A percentile compares a stretch with the other conserved stretches of the same genome.
These are phyloP conservation scores for Danio jaintianensis DNA, from an alignment of 2,797 vertebrate genomes.

Conservation along the genomic window DNA sequence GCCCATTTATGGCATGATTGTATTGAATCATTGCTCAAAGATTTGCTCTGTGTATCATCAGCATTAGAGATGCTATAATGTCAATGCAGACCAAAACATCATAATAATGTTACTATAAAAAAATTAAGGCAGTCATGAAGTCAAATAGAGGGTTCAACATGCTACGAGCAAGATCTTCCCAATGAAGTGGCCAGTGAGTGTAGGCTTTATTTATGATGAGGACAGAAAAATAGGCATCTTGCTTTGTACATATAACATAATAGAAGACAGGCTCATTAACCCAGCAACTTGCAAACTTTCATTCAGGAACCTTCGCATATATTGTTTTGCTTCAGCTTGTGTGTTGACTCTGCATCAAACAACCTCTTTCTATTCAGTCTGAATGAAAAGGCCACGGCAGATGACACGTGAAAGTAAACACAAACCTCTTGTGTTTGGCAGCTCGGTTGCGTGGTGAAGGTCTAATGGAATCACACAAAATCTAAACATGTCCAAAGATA, in stretches of 20 bases:
- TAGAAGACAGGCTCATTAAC: slow-evolving; percentile 7
- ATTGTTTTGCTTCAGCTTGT: slow-evolving; percentile 53
- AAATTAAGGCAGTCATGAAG: no score
- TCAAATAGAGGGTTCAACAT: not conserved
- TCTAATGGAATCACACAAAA: slow-evolving; percentile 71
- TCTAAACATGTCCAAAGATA: slow-evolving; percentile 63
- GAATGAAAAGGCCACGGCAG: slow-evolving; percentile 49
- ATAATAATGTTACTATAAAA: no score
- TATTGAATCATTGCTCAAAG: no score
- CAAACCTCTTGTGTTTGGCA: slow-evolving; percentile 66
- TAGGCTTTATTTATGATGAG: no score
- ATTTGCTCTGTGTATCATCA: no score
- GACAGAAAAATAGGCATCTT: no score
- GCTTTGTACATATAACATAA: not conserved
- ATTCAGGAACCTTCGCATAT: not conserved
- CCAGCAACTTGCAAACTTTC: not conserved
- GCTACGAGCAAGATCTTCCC: not conserved
- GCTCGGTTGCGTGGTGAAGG: slow-evolving; percentile 67
- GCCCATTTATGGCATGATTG: no score
- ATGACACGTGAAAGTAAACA: slow-evolving; percentile 72
- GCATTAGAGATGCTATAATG: no score
- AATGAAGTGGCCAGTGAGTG: not conserved
- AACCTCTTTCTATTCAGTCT: slow-evolving; percentile 61
- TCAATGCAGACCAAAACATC: no score
- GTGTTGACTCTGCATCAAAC: slow-evolving; percentile 62